Percentiles rank a stretch among this genome's conserved stretches.
phyloP scores from a whole-genome alignment of 2,113 vertebrate species.

The Typhlomys cinereus region DNA sequence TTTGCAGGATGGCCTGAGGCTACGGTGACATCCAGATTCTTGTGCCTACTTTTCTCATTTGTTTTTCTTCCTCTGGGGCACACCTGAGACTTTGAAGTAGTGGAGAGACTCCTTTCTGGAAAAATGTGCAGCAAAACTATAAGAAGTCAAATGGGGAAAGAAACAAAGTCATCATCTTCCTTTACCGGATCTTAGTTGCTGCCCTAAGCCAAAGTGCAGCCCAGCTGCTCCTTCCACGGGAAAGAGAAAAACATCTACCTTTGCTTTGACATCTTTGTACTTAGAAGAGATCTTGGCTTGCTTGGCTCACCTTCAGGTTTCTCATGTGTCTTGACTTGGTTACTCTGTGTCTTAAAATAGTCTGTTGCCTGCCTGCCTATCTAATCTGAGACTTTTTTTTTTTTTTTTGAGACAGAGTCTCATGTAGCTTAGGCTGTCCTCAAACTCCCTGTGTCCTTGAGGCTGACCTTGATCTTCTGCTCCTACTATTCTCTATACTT shows the following conservation, averaged over 20 bases:
- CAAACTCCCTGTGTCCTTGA: background rate
- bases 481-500: background rate
- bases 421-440: background rate
- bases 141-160: background rate
- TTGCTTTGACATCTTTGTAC: background rate
- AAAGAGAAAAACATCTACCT: background rate
- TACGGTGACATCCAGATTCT: background rate
- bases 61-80: slow-evolving; percentile 34
- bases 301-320: background rate
- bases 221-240: background rate
- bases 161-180: background rate
- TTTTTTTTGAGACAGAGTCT: background rate
- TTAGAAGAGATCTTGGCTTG: background rate
- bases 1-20: slow-evolving; percentile 9
- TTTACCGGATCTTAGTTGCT: background rate
- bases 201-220: background rate
- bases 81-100: background rate
- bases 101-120: background rate
- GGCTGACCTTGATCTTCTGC: background rate
- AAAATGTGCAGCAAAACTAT: background rate
- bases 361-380: background rate
- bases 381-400: background rate
- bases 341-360: accelerated
- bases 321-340: background rate
- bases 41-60: background rate